Conservation (phyloP, 1,140 invertebrate genomes). For the Saccostrea echinata region DNA sequence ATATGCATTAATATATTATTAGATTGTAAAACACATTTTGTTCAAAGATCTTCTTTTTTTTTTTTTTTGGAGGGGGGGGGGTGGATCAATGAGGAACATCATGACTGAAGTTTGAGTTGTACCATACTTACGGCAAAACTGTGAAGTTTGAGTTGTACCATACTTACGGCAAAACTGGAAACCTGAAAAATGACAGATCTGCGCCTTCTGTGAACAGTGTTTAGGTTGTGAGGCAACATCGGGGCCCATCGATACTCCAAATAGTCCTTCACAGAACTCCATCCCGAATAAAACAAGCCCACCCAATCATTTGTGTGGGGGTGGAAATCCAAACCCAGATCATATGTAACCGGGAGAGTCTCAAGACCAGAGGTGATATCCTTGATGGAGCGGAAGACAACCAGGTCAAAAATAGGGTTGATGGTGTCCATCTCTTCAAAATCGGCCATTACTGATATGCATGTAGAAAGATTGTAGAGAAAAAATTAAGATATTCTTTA, state of each 20-base stretch:
- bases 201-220: neutral
- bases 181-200: neutral
- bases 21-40: too few relatives aligned
- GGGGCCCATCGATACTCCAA: neutral
- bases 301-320: slow-evolving; percentile 32
- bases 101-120: too few relatives aligned
- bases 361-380: neutral
- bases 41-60: too few relatives aligned
- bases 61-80: too few relatives aligned
- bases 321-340: slow-evolving; percentile 1
- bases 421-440: slow-evolving; percentile 15
- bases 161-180: slow-evolving; percentile 8
- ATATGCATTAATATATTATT: too few relatives aligned
- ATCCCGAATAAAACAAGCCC: slow-evolving; percentile 9
- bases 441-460: neutral
- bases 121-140: too few relatives aligned
- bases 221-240: slow-evolving; percentile 1
- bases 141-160: neutral
- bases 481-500: too few relatives aligned
- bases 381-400: slow-evolving; percentile 14
- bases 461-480: too few relatives aligned
- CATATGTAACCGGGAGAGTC: neutral
- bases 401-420: slow-evolving; percentile 11
- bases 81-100: too few relatives aligned
- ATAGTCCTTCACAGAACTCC: neutral